These are phyloP conservation scores for Pipa parva DNA, from an alignment of 2,113 vertebrate genomes.

Conservation along the genomic window DNA sequence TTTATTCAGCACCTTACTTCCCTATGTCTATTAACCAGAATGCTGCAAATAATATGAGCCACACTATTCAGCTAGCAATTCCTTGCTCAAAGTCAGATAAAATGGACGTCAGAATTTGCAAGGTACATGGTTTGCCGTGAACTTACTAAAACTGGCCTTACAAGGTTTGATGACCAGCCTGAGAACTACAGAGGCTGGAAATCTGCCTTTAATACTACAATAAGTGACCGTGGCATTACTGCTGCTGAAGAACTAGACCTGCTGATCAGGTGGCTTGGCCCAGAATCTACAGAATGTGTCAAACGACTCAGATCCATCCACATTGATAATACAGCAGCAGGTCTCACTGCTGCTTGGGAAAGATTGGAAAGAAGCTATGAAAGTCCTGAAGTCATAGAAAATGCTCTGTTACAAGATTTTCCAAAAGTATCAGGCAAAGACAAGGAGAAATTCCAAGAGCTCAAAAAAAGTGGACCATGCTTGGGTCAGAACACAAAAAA, in stretches of 20 bases:
- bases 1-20: not conserved
- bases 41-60: not conserved
- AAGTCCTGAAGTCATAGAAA: not conserved
- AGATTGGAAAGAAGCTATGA: not conserved
- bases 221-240: not conserved
- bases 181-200: conserved; percentile 11
- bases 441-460: not conserved
- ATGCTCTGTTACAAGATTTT: not conserved
- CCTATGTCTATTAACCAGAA: not conserved
- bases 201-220: no score
- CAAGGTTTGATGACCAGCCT: conserved; percentile 1
- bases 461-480: no score
- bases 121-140: not conserved
- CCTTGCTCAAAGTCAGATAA: no score
- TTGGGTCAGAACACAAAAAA: no score
- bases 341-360: not conserved
- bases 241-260: not conserved
- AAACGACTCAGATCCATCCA: not conserved
- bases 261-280: not conserved
- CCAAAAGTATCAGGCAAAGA: not conserved
- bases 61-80: not conserved
- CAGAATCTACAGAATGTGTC: not conserved
- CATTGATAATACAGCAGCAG: not conserved
- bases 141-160: not conserved
- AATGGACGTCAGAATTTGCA: not conserved